Percentiles rank a stretch among this genome's conserved stretches.
Evolutionary conservation across 2,888 invertebrate species (phyloP).

Genomic region (Lottia gigantea): DNA sequence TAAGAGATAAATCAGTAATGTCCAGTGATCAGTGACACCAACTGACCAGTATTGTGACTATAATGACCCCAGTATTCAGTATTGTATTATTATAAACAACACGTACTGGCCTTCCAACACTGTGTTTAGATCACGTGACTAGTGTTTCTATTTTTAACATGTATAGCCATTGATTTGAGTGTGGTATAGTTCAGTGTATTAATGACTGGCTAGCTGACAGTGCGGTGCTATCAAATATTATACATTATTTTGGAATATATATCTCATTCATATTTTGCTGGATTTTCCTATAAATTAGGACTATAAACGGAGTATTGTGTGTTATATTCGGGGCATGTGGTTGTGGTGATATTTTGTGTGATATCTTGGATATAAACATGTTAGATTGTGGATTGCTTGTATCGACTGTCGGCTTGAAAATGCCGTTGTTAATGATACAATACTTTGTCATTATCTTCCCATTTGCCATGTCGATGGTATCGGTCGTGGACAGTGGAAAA

Average conservation of each 20-base stretch:
- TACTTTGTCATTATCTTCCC: background rate
- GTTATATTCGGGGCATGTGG: background rate
- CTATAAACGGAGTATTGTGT: background rate
- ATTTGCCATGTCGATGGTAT: background rate
- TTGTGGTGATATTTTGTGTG: background rate
- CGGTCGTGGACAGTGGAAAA: background rate
- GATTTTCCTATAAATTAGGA: background rate
- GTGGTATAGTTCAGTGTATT: background rate
- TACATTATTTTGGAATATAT: background rate
- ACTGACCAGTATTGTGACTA: no score
- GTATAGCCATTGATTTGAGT: background rate
- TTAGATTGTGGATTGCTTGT: background rate
- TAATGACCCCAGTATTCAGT: no score
- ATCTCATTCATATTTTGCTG: background rate
- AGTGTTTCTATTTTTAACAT: background rate
- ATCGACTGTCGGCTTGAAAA: background rate
- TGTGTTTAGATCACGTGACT: constrained; percentile 1
- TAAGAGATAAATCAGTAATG: no score
- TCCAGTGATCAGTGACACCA: no score
- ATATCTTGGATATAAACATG: background rate
- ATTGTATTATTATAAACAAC: no score
- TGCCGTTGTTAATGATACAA: background rate
- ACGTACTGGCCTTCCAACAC: background rate
- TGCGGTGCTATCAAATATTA: background rate
- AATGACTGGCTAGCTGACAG: constrained; percentile 1